A percentile compares a stretch with the other conserved stretches of the same genome.
These are phyloP conservation scores for Drosophila nigrodunni DNA, from an alignment of 1,140 invertebrate species.

Conservation along the genomic window DNA sequence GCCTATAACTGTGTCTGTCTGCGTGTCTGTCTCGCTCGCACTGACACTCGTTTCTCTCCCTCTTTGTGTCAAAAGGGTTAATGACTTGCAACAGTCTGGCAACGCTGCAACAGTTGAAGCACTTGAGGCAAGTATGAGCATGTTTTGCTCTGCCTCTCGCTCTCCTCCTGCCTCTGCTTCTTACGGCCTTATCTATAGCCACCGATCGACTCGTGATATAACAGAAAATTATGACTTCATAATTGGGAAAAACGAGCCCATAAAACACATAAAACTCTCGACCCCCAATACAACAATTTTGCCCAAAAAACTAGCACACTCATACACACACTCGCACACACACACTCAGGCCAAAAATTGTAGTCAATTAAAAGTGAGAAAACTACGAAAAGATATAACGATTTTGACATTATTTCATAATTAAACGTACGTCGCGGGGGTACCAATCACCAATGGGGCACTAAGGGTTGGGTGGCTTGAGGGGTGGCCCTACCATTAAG, in stretches of 20 bases:
- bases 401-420: slow-evolving; percentile 57
- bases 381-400: slow-evolving; percentile 20
- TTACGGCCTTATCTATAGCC: slow-evolving; percentile 58
- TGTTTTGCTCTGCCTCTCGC: background rate
- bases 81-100: slow-evolving; percentile 61
- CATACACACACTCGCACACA: slow-evolving; percentile 18
- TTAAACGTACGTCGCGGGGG: slow-evolving; percentile 17
- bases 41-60: slow-evolving; percentile 7
- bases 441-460: no score
- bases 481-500: background rate
- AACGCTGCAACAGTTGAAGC: slow-evolving; percentile 63
- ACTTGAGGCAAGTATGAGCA: slow-evolving; percentile 59
- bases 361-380: slow-evolving; percentile 71
- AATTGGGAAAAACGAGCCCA: slow-evolving; percentile 56
- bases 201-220: slow-evolving; percentile 73
- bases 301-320: slow-evolving; percentile 30
- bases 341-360: slow-evolving; percentile 50
- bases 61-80: slow-evolving; percentile 49
- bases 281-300: slow-evolving; percentile 65
- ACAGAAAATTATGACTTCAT: slow-evolving; percentile 80
- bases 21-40: slow-evolving; percentile 1
- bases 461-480: background rate
- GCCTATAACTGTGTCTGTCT: slow-evolving; percentile 46
- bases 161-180: slow-evolving; percentile 4
- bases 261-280: slow-evolving; percentile 22